phyloP scores from a whole-genome alignment of 1,140 invertebrate species.

The Lethrus apterus region DNA sequence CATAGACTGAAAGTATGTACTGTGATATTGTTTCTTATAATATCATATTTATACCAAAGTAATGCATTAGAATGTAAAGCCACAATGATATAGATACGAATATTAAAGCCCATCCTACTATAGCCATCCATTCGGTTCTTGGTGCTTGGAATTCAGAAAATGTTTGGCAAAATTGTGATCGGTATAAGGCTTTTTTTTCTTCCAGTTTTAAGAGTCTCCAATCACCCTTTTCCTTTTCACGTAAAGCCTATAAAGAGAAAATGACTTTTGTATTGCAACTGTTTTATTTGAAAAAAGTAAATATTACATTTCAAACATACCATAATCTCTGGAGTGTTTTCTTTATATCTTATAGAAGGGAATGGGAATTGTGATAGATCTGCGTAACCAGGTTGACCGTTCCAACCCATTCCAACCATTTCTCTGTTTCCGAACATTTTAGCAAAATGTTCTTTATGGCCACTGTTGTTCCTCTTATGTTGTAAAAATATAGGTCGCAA shows the following conservation, averaged over 20 bases:
- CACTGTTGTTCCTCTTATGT: constrained; percentile 20
- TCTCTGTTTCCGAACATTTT: constrained; percentile 58
- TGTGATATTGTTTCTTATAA: not conserved
- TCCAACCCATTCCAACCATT: constrained; percentile 64
- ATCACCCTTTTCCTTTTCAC: constrained; percentile 29
- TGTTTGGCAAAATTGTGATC: constrained; percentile 26
- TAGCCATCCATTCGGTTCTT: constrained; percentile 20
- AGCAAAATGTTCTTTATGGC: not conserved
- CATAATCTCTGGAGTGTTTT: constrained; percentile 52
- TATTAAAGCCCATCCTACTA: constrained; percentile 16
- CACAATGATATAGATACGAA: constrained; percentile 20
- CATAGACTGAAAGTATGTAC: constrained; percentile 7
- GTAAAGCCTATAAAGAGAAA: constrained; percentile 18
- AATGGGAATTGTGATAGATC: constrained; percentile 57
- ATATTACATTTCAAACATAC: constrained; percentile 32
- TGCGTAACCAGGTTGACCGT: constrained; percentile 54
- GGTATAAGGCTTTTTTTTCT: constrained; percentile 27
- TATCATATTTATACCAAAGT: constrained; percentile 4
- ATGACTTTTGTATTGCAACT: not conserved
- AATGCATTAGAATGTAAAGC: constrained; percentile 17
- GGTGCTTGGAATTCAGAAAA: constrained; percentile 24
- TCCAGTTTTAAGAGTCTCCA: constrained; percentile 26
- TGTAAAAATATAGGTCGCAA: constrained; percentile 2
- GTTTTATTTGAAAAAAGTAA: not conserved
- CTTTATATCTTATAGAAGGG: constrained; percentile 66